Percentiles rank a stretch among this genome's conserved stretches.
Conservation (phyloP, 1,140 invertebrate genomes). For the Drosophila sechellia region DNA sequence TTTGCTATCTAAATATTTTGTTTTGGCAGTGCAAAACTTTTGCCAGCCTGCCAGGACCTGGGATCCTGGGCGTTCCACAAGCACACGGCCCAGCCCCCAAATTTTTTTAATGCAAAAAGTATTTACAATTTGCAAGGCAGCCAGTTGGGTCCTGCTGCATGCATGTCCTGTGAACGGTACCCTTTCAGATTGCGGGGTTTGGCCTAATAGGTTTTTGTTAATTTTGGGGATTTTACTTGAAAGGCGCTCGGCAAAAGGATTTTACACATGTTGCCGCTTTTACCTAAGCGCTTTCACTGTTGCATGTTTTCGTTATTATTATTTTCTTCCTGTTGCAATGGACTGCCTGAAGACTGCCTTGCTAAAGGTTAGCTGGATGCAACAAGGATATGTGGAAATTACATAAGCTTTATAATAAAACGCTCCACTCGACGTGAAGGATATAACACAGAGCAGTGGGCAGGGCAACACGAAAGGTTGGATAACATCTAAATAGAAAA, state of each 20-base stretch:
- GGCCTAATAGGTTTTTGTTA: conserved; percentile 81
- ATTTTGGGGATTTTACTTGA: conserved; percentile 70
- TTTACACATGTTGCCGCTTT: conserved; percentile 66
- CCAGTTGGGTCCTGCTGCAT: conserved; percentile 21
- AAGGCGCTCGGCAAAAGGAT: conserved; percentile 60
- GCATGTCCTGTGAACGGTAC: conserved; percentile 24
- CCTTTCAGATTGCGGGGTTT: conserved; percentile 57
- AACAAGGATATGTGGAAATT: conserved; percentile 70
- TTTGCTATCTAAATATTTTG: conserved; percentile 80
- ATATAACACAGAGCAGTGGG: conserved; percentile 9
- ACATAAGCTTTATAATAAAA: conserved; percentile 76
- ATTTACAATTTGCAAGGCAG: conserved; percentile 77
- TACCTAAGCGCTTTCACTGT: conserved; percentile 31
- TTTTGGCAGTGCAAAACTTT: conserved; percentile 77
- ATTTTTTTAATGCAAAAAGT: conserved; percentile 70
- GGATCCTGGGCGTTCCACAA: neutral
- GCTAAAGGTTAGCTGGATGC: conserved; percentile 10
- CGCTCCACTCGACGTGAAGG: conserved; percentile 26
- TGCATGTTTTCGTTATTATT: conserved; percentile 29
- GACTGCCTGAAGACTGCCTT: conserved; percentile 10
- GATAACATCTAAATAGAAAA: conserved; percentile 52
- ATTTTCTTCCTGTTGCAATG: conserved; percentile 25
- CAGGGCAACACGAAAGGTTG: neutral
- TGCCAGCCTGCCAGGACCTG: conserved; percentile 45
- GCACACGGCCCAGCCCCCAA: conserved; percentile 17